These are phyloP conservation scores for Drosophila dunni DNA, from an alignment of 1,140 invertebrate species.

Conservation along the genomic window DNA sequence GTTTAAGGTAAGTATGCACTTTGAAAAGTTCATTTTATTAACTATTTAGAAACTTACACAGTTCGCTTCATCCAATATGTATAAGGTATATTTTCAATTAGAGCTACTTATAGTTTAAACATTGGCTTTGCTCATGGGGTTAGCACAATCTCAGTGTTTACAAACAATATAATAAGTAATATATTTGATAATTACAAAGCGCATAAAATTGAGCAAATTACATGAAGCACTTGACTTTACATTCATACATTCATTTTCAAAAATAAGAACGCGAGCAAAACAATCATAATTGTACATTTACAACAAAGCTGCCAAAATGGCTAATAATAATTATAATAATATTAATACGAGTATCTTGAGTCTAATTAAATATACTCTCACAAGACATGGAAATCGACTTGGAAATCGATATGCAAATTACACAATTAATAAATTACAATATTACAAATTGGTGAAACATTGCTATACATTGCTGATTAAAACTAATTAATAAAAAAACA, in stretches of 20 bases:
- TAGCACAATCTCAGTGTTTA: slow-evolving; percentile 45
- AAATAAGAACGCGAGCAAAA: slow-evolving; percentile 63
- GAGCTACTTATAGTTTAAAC: slow-evolving; percentile 76
- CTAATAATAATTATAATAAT: slow-evolving; percentile 32
- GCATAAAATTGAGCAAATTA: slow-evolving; percentile 79
- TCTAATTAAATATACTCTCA: slow-evolving; percentile 22
- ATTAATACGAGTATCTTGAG: slow-evolving; percentile 42
- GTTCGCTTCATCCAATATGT: slow-evolving; percentile 42
- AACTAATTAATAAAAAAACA: slow-evolving; percentile 39
- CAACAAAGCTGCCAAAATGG: slow-evolving; percentile 42
- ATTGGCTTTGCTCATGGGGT: slow-evolving; percentile 67
- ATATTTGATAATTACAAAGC: slow-evolving; percentile 67
- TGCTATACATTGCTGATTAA: slow-evolving; percentile 63
- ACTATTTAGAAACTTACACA: slow-evolving; percentile 66
- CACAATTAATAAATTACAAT: slow-evolving; percentile 32
- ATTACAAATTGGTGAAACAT: slow-evolving; percentile 40
- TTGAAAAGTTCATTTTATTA: slow-evolving; percentile 58
- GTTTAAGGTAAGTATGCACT: slow-evolving; percentile 30
- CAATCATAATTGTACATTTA: slow-evolving; percentile 57
- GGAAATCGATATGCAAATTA: slow-evolving; percentile 25
- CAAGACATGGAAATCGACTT: slow-evolving; percentile 20
- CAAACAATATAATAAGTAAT: slow-evolving; percentile 39
- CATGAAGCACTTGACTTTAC: slow-evolving; percentile 70
- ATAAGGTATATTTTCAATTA: slow-evolving; percentile 63
- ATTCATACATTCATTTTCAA: slow-evolving; percentile 31